These are phyloP conservation scores for Stegostoma tigrinum DNA, from an alignment of 2,113 vertebrate species.

Conservation along the genomic window DNA sequence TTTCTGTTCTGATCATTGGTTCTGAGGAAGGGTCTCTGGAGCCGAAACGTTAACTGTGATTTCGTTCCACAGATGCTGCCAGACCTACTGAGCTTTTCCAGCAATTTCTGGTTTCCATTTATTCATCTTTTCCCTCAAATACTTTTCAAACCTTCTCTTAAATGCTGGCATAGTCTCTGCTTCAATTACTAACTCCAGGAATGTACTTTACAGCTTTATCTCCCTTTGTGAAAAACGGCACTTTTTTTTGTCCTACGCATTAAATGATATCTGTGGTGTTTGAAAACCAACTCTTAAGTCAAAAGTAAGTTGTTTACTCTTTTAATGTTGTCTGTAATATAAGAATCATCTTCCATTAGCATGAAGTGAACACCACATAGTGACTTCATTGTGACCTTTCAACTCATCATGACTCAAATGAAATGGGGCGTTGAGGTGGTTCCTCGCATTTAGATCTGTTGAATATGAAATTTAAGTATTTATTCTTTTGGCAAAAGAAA, in stretches of 20 bases:
- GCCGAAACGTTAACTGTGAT: no score
- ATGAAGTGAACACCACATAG: neutral
- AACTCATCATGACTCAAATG: neutral
- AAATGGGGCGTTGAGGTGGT: neutral
- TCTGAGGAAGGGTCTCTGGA: no score
- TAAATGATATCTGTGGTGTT: neutral
- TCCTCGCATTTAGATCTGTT: neutral
- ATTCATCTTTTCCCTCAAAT: neutral
- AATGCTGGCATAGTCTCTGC: neutral
- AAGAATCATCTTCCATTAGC: neutral
- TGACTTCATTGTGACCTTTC: neutral
- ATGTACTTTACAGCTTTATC: neutral
- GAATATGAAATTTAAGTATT: neutral
- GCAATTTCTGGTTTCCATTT: no score
- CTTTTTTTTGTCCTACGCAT: neutral
- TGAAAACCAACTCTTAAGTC: neutral
- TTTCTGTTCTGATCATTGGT: no score
- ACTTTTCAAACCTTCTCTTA: neutral
- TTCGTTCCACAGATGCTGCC: no score
- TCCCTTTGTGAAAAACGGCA: neutral
- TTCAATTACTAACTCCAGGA: neutral
- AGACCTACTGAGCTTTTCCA: no score
- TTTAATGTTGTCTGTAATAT: neutral
- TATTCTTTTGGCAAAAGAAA: neutral
- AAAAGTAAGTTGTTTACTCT: neutral